Conservation (phyloP, 1,140 invertebrate species). For the Drosophila lini region DNA sequence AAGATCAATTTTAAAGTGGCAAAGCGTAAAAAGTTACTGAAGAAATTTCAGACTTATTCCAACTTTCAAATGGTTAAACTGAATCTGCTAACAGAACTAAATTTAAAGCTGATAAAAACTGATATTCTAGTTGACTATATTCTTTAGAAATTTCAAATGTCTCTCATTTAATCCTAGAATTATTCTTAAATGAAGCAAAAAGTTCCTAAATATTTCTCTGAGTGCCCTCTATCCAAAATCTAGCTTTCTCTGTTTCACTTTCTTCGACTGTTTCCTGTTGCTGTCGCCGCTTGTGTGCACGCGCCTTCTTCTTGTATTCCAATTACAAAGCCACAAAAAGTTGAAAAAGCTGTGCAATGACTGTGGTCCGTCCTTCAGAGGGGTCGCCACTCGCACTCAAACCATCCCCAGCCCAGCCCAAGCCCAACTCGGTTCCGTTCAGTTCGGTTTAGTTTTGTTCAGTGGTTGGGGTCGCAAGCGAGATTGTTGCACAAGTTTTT, state of each 20-base stretch:
- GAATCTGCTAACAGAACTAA: background rate
- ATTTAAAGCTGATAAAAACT: background rate
- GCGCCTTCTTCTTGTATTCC: slow-evolving; percentile 68
- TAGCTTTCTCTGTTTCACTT: slow-evolving; percentile 19
- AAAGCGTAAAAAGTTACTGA: background rate
- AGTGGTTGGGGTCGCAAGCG: slow-evolving; percentile 38
- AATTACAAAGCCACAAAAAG: slow-evolving; percentile 83
- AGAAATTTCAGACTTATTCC: background rate
- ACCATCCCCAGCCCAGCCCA: background rate
- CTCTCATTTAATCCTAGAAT: background rate
- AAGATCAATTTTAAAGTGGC: background rate
- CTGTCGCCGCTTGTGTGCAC: slow-evolving; percentile 59
- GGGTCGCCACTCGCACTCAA: background rate
- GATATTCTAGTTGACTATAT: background rate
- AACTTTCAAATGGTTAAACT: background rate
- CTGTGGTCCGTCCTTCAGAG: slow-evolving; percentile 47
- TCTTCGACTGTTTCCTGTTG: slow-evolving; percentile 70
- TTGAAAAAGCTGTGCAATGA: slow-evolving; percentile 81
- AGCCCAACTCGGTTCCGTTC: background rate
- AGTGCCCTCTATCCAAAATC: slow-evolving; percentile 17
- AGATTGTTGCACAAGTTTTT: slow-evolving; percentile 82
- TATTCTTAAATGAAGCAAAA: too few relatives aligned
- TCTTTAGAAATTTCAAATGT: background rate
- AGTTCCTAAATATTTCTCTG: slow-evolving; percentile 1
- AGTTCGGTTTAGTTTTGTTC: slow-evolving; percentile 19